A percentile compares a stretch with the other conserved stretches of the same genome.
These are phyloP conservation scores for Axinella damicornis DNA, from an alignment of 37 sponge, comb jelly and placozoan species.

Conservation along the genomic window DNA sequence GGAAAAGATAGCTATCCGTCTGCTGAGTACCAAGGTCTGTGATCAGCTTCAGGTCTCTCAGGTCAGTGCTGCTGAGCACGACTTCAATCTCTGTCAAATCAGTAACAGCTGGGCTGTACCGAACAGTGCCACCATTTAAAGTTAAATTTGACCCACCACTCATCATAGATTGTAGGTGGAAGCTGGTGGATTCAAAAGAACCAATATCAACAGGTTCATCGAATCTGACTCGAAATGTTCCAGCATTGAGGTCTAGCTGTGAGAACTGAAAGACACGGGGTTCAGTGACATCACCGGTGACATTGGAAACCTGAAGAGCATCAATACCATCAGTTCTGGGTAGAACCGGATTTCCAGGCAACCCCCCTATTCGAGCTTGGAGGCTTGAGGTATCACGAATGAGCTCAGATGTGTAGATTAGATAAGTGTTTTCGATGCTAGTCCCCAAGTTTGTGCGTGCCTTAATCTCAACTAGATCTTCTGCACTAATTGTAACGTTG, in stretches of 20 bases:
- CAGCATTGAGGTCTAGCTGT: slow-evolving; percentile 69
- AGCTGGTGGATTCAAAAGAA: slow-evolving; percentile 53
- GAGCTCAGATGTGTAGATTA: slow-evolving; percentile 49
- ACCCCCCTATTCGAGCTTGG: background rate
- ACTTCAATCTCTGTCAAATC: slow-evolving; percentile 59
- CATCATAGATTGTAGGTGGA: slow-evolving; percentile 61
- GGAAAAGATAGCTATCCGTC: slow-evolving; percentile 64
- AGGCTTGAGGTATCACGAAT: slow-evolving; percentile 70
- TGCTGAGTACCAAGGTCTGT: slow-evolving; percentile 67
- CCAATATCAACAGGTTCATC: slow-evolving; percentile 82
- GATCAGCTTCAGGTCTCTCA: slow-evolving; percentile 64
- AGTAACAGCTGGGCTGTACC: slow-evolving; percentile 5
- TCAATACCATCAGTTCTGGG: background rate
- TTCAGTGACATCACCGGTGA: slow-evolving; percentile 60
- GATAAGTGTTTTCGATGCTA: slow-evolving; percentile 59
- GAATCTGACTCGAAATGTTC: slow-evolving; percentile 60
- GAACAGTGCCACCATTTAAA: slow-evolving; percentile 41
- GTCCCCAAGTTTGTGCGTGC: slow-evolving; percentile 67
- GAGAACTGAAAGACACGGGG: slow-evolving; percentile 67
- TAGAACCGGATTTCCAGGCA: slow-evolving; percentile 53
- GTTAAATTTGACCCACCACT: slow-evolving; percentile 45
- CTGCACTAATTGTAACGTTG: slow-evolving; percentile 18
- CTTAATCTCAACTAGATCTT: slow-evolving; percentile 75
- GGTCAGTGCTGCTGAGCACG: slow-evolving; percentile 53
- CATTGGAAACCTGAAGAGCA: slow-evolving; percentile 43